Evolutionary conservation across 2,797 vertebrate species (phyloP).

Genomic region (Heliangelus exortis): DNA sequence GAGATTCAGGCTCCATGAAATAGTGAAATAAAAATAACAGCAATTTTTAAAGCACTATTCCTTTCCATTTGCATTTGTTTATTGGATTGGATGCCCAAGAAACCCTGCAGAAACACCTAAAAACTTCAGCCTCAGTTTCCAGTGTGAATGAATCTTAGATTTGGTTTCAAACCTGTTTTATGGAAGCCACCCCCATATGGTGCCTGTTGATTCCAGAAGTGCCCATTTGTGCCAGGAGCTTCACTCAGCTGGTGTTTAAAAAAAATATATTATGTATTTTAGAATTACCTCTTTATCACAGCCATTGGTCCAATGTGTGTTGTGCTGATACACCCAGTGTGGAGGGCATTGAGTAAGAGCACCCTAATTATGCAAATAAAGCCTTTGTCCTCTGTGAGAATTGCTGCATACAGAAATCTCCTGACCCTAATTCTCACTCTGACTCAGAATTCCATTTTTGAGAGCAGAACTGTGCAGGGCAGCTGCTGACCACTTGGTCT

Average conservation of each 20-base stretch:
- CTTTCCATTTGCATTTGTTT: neutral
- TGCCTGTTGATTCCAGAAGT: neutral
- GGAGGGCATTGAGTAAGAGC: conserved; percentile 3
- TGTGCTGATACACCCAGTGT: neutral
- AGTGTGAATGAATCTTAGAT: neutral
- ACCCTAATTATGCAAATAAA: neutral
- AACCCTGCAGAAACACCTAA: neutral
- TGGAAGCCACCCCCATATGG: neutral
- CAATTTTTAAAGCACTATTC: neutral
- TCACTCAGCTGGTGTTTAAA: neutral
- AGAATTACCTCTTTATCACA: neutral
- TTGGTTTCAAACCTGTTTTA: neutral
- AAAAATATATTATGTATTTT: neutral
- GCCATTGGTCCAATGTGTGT: neutral
- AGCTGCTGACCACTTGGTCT: neutral
- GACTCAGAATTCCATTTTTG: neutral
- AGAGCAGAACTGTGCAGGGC: neutral
- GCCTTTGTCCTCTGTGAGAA: neutral
- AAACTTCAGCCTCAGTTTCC: neutral
- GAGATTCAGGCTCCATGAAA: neutral
- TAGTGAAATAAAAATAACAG: neutral
- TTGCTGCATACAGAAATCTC: neutral
- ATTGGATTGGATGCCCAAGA: neutral
- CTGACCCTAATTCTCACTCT: neutral
- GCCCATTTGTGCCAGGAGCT: neutral